Percentiles rank a stretch among this genome's conserved stretches.
Evolutionary conservation across 2,797 vertebrate genomes (phyloP).

Genomic region (Chiloscyllium punctatum): DNA sequence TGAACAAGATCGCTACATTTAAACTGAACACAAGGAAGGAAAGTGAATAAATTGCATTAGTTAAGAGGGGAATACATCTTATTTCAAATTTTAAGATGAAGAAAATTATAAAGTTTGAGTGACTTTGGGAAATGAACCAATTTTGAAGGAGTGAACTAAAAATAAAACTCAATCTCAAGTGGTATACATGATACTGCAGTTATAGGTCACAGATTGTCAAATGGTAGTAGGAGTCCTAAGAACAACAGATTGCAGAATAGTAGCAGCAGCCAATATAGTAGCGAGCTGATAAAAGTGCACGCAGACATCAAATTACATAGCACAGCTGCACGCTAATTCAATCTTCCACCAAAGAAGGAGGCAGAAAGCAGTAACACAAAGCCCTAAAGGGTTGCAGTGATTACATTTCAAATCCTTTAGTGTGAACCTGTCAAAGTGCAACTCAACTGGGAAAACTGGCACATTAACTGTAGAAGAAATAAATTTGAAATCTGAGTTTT

Average conservation of each 20-base stretch:
- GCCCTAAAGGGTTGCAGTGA: neutral
- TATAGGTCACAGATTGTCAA: slow-evolving; percentile 4
- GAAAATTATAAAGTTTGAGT: neutral
- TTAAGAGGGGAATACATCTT: neutral
- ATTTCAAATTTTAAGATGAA: neutral
- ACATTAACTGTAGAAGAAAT: neutral
- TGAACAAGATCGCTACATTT: neutral
- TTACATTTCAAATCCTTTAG: slow-evolving; percentile 20
- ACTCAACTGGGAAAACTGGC: neutral
- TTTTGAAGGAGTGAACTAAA: slow-evolving; percentile 22
- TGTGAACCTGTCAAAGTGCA: slow-evolving; percentile 15
- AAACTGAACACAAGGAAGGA: neutral
- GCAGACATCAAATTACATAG: slow-evolving; percentile 22
- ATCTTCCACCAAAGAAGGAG: neutral
- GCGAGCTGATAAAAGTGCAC: slow-evolving; percentile 5
- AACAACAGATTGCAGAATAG: slow-evolving; percentile 10
- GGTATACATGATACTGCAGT: slow-evolving; percentile 21
- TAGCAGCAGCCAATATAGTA: slow-evolving; percentile 6
- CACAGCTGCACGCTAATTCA: slow-evolving; percentile 29
- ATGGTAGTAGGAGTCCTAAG: neutral
- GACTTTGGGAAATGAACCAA: neutral
- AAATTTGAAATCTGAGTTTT: slow-evolving; percentile 8
- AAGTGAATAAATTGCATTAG: neutral
- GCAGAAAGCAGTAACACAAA: slow-evolving; percentile 8
- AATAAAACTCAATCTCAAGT: slow-evolving; percentile 35